A percentile compares a stretch with the other conserved stretches of the same genome.
Conservation (phyloP, 2,888 invertebrate species). For the Melanchra persicariae region DNA sequence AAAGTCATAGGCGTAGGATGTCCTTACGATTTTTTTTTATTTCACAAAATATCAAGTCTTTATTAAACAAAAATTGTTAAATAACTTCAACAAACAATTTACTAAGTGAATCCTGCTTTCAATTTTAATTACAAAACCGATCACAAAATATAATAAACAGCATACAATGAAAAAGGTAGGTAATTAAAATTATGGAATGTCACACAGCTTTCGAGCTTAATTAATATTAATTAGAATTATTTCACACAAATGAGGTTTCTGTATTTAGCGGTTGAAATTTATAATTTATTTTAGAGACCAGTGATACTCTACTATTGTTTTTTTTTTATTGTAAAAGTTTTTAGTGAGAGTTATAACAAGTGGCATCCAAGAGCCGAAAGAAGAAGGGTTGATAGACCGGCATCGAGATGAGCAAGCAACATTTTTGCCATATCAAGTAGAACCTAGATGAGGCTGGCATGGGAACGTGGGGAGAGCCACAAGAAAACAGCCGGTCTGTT, state of each 20-base stretch:
- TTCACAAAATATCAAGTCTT: neutral
- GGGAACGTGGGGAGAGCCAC: neutral
- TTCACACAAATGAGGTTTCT: conserved; percentile 26
- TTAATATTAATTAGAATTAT: conserved; percentile 47
- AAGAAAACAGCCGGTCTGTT: neutral
- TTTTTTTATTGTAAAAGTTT: neutral
- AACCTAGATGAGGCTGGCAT: neutral
- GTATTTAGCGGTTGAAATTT: conserved; percentile 11
- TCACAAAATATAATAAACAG: conserved; percentile 36
- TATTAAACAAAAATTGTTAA: neutral
- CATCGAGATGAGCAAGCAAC: too few relatives aligned
- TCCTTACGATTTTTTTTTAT: neutral
- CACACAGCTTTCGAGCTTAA: conserved; percentile 35
- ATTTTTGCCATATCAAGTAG: neutral
- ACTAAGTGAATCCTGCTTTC: conserved; percentile 1
- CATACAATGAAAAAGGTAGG: conserved; percentile 21
- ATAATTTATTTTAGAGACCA: conserved; percentile 2
- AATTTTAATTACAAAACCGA: conserved; percentile 31
- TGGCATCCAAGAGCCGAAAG: neutral
- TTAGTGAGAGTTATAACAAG: neutral
- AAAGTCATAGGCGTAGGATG: too few relatives aligned
- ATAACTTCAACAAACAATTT: neutral
- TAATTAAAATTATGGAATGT: conserved; percentile 29
- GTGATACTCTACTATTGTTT: neutral
- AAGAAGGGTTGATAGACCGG: neutral